Conservation (phyloP, 1,140 invertebrate species). For the Bombus confusus region DNA sequence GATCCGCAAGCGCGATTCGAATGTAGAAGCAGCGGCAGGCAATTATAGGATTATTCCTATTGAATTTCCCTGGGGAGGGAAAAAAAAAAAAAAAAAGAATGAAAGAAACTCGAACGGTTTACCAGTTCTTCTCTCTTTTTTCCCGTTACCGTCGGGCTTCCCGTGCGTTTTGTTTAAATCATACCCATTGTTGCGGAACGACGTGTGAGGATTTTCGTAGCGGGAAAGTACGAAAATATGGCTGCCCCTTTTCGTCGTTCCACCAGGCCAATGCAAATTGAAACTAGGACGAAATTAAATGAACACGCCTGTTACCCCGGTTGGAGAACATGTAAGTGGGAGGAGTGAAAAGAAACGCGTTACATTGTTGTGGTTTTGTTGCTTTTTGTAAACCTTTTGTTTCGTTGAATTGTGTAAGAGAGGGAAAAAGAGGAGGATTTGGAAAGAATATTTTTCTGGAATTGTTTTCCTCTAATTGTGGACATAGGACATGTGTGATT, state of each 20-base stretch:
- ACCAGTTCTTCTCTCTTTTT: conserved; percentile 2
- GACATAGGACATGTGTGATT: neutral
- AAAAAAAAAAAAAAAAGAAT: neutral
- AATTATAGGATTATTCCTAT: conserved; percentile 54
- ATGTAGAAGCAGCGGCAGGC: conserved; percentile 50
- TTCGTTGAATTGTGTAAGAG: neutral
- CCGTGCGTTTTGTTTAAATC: conserved; percentile 15
- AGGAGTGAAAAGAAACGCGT: neutral
- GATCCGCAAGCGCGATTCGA: conserved; percentile 49
- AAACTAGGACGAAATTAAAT: conserved; percentile 19
- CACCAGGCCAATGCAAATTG: neutral
- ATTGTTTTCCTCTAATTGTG: neutral
- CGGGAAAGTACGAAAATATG: neutral
- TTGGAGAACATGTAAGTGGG: neutral
- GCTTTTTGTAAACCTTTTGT: neutral
- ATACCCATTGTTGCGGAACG: neutral
- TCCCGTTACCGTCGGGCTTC: neutral
- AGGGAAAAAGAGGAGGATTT: neutral
- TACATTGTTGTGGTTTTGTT: neutral
- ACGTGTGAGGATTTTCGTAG: neutral
- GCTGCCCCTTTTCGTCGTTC: neutral
- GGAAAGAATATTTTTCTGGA: neutral
- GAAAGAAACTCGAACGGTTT: conserved; percentile 15
- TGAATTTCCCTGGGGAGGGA: conserved; percentile 33
- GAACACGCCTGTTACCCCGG: neutral